Conservation (phyloP, 2,888 invertebrate genomes). For the Diploptera punctata region DNA sequence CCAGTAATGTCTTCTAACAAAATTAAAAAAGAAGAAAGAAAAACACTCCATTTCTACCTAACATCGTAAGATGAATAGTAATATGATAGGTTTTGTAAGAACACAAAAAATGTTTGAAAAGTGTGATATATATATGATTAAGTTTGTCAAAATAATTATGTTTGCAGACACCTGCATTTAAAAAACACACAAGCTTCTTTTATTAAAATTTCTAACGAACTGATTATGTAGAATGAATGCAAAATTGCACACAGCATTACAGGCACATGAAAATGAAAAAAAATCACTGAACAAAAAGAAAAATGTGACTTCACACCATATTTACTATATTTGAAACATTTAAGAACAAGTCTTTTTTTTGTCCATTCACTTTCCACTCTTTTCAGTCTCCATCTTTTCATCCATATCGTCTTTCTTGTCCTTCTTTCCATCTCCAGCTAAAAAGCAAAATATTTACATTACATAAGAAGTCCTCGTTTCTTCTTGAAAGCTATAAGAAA, state of each 20-base stretch:
- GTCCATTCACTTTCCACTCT: constrained; percentile 35
- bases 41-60: neutral
- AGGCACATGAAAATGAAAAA: constrained; percentile 28
- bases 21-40: neutral
- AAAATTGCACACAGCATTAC: constrained; percentile 19
- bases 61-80: neutral
- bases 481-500: too few relatives aligned
- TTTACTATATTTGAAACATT: neutral
- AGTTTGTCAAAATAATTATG: neutral
- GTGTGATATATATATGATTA: neutral
- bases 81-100: neutral
- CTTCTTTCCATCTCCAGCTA: constrained; percentile 62
- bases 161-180: neutral
- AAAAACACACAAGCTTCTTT: neutral
- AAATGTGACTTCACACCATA: constrained; percentile 9
- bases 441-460: too few relatives aligned
- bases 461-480: too few relatives aligned
- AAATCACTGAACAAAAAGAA: constrained; percentile 16
- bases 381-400: constrained; percentile 44
- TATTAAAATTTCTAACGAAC: neutral
- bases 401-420: constrained; percentile 58
- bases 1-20: neutral
- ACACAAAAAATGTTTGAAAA: neutral
- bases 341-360: neutral
- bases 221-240: neutral